Evolutionary conservation across 30 jellyfish, hydroid and myxozoan genomes (phyloP), one percentile per base, ranked within the genome.

Genomic region (Hydra vulgaris): DNA sequence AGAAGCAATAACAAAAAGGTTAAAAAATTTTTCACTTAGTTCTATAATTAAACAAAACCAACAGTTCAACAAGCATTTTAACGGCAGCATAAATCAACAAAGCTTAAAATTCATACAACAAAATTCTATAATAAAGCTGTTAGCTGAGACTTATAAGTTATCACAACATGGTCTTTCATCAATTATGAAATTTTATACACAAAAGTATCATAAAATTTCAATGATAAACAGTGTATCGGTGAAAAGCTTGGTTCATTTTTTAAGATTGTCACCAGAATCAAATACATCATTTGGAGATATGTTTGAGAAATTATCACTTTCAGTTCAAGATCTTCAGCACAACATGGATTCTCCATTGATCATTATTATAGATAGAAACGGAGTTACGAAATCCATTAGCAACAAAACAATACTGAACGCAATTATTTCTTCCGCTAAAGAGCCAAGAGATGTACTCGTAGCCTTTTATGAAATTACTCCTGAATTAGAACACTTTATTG

Each of bases 221-320:
- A 61, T 78, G 22, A 17, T 78, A 20, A 78, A 78, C 66, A 74
- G 67, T n/a, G 85, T 74, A 7, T 12, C 85, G 56, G 52, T 78
- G 17, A 55, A 61, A 78, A 54, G 80, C 55, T n/a, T 78, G 7
- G 53, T 23, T 8, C 85, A 78, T 25, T 78, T 78, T 66, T 22
- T 69, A 23, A 61, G 25, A 17, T 22, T 21, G 0, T 54, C 85
- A 18, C 25, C 76, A 17, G 1, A 15, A 18, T n/a, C 26, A 20
- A 78, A 78, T 27, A 56, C 68, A 24, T 27, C 85, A 12, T 53
- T 78, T 78, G 77, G 85, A 23, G 77, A 78, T 8, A 78, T 78
- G 54, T 78, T 53, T 61, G 54, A 55, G 0, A 56, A 78, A 54
- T 52, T 23, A 69, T 27, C 61, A 15, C 61, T 12, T 0, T 79